These are phyloP conservation scores for Drosophila kepulauana DNA, from an alignment of 1,140 invertebrate species.

Conservation along the genomic window DNA sequence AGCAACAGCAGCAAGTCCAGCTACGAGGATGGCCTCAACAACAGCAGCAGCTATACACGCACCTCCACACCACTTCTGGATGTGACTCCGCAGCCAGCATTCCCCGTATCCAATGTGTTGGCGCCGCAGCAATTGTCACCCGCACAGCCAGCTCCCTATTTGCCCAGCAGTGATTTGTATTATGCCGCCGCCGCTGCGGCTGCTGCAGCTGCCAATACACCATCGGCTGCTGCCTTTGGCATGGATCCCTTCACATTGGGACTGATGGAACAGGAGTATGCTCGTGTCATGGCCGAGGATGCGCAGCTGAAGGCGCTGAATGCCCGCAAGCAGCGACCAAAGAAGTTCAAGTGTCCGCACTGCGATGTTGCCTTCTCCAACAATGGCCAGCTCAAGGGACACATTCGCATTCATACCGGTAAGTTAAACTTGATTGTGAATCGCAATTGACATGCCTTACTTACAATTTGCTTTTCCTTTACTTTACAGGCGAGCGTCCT, in stretches of 20 bases:
- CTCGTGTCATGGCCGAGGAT: conserved; percentile 88
- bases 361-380: conserved; percentile 96
- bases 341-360: conserved; percentile 94
- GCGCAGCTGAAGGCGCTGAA: conserved; percentile 88
- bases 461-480: conserved; percentile 37
- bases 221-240: conserved; percentile 58
- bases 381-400: conserved; percentile 96
- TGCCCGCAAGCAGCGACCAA: conserved; percentile 92
- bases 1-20: conserved; percentile 63
- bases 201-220: conserved; percentile 51
- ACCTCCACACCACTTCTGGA: conserved; percentile 66
- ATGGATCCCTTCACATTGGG: conserved; percentile 78
- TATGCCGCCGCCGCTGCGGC: conserved; percentile 70
- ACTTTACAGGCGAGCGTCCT: conserved; percentile 91
- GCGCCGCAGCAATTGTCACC: conserved; percentile 50
- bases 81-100: conserved; percentile 53
- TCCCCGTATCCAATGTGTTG: conserved; percentile 22
- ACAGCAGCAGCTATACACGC: conserved; percentile 67
- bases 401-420: conserved; percentile 96
- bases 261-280: conserved; percentile 88
- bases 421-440: conserved; percentile 54
- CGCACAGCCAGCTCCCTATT: conserved; percentile 45
- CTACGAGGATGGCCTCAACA: conserved; percentile 71
- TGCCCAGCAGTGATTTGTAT: conserved; percentile 68
- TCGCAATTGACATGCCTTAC: neutral